Evolutionary conservation across 2,113 vertebrate species (phyloP).

Genomic region (Mesembrinibis cayennensis): DNA sequence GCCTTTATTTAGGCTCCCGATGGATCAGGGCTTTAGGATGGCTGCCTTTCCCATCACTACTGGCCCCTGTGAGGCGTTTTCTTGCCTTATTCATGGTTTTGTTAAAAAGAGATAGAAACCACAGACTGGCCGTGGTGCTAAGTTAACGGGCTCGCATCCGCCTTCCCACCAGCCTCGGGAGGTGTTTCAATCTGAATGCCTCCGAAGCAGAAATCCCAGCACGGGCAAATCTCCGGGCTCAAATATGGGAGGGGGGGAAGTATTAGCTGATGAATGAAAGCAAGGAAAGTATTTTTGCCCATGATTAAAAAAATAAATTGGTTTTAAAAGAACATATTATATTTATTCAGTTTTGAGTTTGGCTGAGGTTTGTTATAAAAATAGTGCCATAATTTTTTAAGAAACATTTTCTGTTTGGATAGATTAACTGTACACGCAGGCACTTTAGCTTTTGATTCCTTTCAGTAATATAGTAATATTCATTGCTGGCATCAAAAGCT

Average conservation of each 20-base stretch:
- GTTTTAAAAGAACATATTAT: conserved; percentile 48
- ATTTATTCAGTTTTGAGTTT: conserved; percentile 58
- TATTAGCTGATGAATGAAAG: conserved; percentile 51
- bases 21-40: background rate
- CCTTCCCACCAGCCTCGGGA: background rate
- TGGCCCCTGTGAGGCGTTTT: background rate
- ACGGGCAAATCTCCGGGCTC: background rate
- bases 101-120: background rate
- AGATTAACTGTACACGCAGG: conserved; percentile 69
- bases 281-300: conserved; percentile 30
- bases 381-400: conserved; percentile 60
- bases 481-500: conserved; percentile 40
- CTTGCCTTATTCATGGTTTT: background rate
- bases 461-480: conserved; percentile 51
- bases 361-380: conserved; percentile 65
- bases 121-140: background rate
- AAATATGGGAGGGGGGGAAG: background rate
- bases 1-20: background rate
- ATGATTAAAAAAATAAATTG: conserved; percentile 17
- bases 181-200: background rate
- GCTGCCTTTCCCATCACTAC: background rate
- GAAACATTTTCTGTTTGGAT: conserved; percentile 69
- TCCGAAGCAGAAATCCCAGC: background rate
- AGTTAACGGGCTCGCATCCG: background rate
- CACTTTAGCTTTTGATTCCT: conserved; percentile 69